These are phyloP conservation scores for Diachrysia chrysitis DNA, from an alignment of 2,888 invertebrate species.

Conservation along the genomic window DNA sequence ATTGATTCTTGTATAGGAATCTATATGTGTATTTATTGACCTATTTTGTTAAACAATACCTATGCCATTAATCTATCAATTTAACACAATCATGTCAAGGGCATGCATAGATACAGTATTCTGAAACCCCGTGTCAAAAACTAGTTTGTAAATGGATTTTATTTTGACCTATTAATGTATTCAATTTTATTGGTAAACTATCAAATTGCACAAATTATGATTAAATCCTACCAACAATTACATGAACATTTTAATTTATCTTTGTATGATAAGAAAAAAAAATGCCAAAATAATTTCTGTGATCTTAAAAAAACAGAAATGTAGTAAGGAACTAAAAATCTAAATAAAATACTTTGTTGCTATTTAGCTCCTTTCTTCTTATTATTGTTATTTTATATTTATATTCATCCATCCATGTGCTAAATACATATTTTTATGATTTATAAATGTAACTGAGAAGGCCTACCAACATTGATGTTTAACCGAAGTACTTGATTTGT, in stretches of 20 bases:
- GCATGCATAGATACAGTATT: slow-evolving; percentile 19
- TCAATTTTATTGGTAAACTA: background rate
- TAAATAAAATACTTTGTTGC: background rate
- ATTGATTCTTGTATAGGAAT: slow-evolving; percentile 40
- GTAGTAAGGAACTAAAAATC: background rate
- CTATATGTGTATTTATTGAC: slow-evolving; percentile 24
- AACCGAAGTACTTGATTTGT: too few relatives aligned
- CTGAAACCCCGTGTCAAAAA: slow-evolving; percentile 1
- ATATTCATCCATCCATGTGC: too few relatives aligned
- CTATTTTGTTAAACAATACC: slow-evolving; percentile 27
- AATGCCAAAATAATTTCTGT: too few relatives aligned
- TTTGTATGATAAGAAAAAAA: background rate
- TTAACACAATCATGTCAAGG: slow-evolving; percentile 41
- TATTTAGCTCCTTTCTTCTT: too few relatives aligned
- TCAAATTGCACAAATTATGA: slow-evolving; percentile 1
- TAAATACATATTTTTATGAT: too few relatives aligned
- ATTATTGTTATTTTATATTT: too few relatives aligned
- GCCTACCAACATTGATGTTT: too few relatives aligned
- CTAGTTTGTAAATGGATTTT: background rate
- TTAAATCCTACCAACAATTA: background rate
- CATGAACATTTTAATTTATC: background rate
- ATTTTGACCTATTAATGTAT: slow-evolving; percentile 4
- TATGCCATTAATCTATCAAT: slow-evolving; percentile 31
- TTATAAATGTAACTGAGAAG: too few relatives aligned
- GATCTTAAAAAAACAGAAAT: background rate